Evolutionary conservation across 2,797 vertebrate species (phyloP), one percentile per base, ranked within the genome.

Genomic region (Numenius phaeopus): DNA sequence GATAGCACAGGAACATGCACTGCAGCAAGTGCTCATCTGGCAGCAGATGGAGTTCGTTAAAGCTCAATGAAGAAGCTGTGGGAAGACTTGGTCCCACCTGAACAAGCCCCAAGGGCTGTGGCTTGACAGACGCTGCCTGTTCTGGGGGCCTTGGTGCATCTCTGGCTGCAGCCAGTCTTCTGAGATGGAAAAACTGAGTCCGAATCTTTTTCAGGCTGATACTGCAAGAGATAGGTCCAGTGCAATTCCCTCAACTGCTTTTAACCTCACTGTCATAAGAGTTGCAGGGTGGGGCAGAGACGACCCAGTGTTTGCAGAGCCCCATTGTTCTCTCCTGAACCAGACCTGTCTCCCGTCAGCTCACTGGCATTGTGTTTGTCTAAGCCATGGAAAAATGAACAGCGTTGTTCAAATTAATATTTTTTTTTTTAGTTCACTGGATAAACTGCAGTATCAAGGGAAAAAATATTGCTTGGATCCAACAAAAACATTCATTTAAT

Each of bases 131-230:
- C 1, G 4, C 54, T 92, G 65, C 46, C 14, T 50, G 27, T 9
- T n/a, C 16, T 4, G 7, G 34, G 6, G 11, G 0, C 1, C 71
- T 64, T 0, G 0, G 29, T 50, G 5, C 6, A 0, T 13, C 23
- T 26, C 32, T 58, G 66, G 24, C 66, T 52, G 44, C 27, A 29
- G 46, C 40, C 2, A 0, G 4, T 40, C n/a, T 27, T 24, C 55
- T 55, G 81, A 64, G 61, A 27, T 0, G 1, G n/a, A 26, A 80
- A 39, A 84, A 14, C 4, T 2, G 50, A 59, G 40, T 3, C 4
- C 40, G 64, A 50, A 5, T 55, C 19, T 77, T 84, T 79, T 82
- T 24, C 57, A 79, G 66, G 58, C 46, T 72, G 86, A 34, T 50
- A 7, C 8, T 13, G 32, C 0, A 0, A 0, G 0, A 11, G 64